These are phyloP conservation scores for Nesoenas mayeri DNA, from an alignment of 2,113 vertebrate genomes.

Conservation along the genomic window DNA sequence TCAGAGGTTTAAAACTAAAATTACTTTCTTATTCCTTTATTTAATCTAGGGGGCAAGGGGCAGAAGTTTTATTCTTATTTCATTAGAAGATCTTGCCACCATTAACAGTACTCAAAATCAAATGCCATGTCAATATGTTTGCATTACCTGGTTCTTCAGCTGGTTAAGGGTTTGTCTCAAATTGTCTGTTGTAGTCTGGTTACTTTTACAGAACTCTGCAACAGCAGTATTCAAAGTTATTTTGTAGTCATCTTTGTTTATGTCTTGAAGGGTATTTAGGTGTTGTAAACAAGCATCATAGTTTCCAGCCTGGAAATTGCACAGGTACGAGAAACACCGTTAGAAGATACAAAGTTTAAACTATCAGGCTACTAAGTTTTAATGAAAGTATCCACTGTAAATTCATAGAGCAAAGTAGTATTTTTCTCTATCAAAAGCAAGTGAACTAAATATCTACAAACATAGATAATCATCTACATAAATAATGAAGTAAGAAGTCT, in stretches of 20 bases:
- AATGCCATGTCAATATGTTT: background rate
- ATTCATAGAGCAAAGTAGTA: background rate
- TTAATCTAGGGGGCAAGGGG: background rate
- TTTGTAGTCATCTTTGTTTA: slow-evolving; percentile 98
- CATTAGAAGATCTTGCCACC: background rate
- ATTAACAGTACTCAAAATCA: background rate
- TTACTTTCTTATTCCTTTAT: background rate
- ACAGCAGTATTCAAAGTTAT: slow-evolving; percentile 93
- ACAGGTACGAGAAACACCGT: slow-evolving; percentile 5
- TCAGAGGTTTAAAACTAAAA: background rate
- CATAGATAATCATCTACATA: too few species aligned
- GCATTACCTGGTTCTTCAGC: slow-evolving; percentile 91
- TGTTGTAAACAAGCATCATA: slow-evolving; percentile 90
- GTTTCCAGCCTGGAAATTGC: slow-evolving; percentile 83
- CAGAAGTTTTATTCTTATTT: background rate
- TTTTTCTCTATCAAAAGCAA: background rate
- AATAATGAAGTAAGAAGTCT: background rate
- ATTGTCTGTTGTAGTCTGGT: slow-evolving; percentile 89
- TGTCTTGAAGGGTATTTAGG: slow-evolving; percentile 88
- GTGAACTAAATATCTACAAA: background rate
- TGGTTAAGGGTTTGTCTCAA: slow-evolving; percentile 90
- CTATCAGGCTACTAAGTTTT: background rate
- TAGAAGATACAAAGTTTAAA: slow-evolving; percentile 2
- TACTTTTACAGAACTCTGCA: slow-evolving; percentile 93
- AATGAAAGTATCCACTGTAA: background rate